These are phyloP conservation scores for Calameuta pallipes DNA, from an alignment of 2,888 invertebrate species.

Conservation along the genomic window DNA sequence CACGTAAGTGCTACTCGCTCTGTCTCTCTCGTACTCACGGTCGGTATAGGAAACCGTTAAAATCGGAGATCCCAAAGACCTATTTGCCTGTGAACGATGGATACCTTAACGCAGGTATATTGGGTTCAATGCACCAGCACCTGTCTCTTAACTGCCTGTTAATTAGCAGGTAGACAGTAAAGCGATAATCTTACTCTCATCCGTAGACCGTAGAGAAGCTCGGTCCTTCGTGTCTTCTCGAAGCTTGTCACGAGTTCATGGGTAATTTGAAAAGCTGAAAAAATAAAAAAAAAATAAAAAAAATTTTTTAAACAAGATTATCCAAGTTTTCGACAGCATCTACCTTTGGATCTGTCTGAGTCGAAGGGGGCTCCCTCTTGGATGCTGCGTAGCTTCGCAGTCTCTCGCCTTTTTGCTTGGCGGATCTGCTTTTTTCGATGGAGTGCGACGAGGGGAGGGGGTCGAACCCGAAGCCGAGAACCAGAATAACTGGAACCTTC, in stretches of 20 bases:
- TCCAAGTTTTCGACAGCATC: background rate
- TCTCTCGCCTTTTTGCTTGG: conserved; percentile 24
- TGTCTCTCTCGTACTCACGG: background rate
- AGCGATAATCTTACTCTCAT: background rate
- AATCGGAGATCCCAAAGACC: background rate
- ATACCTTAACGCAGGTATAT: background rate
- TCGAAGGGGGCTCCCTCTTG: background rate
- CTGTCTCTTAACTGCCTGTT: background rate
- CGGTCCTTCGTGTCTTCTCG: too few species aligned
- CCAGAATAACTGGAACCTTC: conserved; percentile 54
- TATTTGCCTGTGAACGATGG: background rate
- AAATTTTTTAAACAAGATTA: background rate
- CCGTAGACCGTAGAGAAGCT: background rate
- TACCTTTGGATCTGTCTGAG: background rate
- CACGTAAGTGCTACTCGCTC: background rate
- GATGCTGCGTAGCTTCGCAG: background rate
- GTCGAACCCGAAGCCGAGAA: conserved; percentile 46
- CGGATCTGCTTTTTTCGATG: conserved; percentile 31
- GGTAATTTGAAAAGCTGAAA: background rate
- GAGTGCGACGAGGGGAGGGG: conserved; percentile 21
- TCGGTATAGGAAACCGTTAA: background rate
- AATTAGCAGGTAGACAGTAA: background rate
- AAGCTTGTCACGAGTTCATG: too few species aligned
- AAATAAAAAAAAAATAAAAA: background rate
- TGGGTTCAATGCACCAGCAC: background rate